A percentile compares a stretch with the other conserved stretches of the same genome.
These are phyloP conservation scores for Seira sanloemensis DNA, from an alignment of 2,888 invertebrate genomes.

Conservation along the genomic window DNA sequence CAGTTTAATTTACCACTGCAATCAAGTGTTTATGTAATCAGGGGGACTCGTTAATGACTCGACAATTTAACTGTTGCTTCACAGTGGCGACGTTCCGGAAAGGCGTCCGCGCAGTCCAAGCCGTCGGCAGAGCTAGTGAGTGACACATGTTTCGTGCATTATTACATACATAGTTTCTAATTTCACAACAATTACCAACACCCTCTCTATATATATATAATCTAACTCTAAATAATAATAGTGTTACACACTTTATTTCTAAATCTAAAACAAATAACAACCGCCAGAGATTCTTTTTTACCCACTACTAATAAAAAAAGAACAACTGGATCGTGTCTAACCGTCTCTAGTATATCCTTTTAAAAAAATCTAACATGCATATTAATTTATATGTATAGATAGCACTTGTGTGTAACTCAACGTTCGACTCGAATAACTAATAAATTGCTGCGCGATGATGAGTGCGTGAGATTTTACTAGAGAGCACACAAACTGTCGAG, in stretches of 20 bases:
- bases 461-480: too few relatives aligned
- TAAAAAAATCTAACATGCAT: too few relatives aligned
- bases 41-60: not conserved
- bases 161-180: too few relatives aligned
- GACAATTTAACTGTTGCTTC: not conserved
- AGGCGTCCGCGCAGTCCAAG: conserved; percentile 99
- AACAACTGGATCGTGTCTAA: too few relatives aligned
- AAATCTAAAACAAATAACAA: conserved; percentile 27
- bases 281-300: not conserved
- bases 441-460: too few relatives aligned
- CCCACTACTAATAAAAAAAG: not conserved
- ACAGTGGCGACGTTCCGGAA: conserved; percentile 99
- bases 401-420: too few relatives aligned
- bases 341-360: too few relatives aligned
- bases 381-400: too few relatives aligned
- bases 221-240: not conserved
- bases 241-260: not conserved
- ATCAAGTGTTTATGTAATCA: not conserved
- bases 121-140: conserved; percentile 99
- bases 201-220: not conserved
- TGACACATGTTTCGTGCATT: conserved; percentile 75
- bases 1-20: not conserved
- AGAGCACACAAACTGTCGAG: too few relatives aligned
- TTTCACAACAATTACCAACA: not conserved
- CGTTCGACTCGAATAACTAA: too few relatives aligned